These are phyloP conservation scores for Pectinophora gossypiella DNA, from an alignment of 1,140 invertebrate species.

Conservation along the genomic window DNA sequence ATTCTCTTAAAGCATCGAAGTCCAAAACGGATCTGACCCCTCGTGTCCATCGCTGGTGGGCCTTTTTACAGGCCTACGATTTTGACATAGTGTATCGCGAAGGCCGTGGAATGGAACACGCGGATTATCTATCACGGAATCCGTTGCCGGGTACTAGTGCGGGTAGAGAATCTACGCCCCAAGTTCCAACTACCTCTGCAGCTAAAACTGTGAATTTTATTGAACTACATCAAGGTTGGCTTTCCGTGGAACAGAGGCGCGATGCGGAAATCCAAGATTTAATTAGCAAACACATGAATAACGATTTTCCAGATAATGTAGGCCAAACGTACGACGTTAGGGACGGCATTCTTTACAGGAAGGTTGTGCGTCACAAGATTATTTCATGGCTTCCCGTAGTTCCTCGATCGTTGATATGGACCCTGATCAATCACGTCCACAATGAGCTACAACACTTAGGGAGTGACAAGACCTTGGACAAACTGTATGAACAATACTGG, in stretches of 20 bases:
- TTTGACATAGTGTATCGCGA: not conserved
- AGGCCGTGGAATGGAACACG: not conserved
- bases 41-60: too few species aligned
- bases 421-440: constrained; percentile 17
- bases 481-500: constrained; percentile 22
- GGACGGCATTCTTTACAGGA: constrained; percentile 14
- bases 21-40: not conserved
- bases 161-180: not conserved
- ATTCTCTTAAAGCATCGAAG: not conserved
- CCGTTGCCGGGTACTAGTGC: not conserved
- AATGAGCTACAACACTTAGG: constrained; percentile 15
- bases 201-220: not conserved
- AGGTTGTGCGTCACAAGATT: constrained; percentile 9
- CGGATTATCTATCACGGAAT: not conserved
- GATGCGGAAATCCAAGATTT: not conserved
- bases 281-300: not conserved
- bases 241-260: not conserved
- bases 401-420: constrained; percentile 12
- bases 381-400: constrained; percentile 14
- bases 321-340: constrained; percentile 7
- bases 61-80: not conserved
- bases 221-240: not conserved
- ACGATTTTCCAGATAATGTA: not conserved
- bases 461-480: constrained; percentile 2
- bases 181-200: not conserved